These are phyloP conservation scores for Chloebia gouldiae DNA, from an alignment of 2,113 vertebrate species.

Conservation along the genomic window DNA sequence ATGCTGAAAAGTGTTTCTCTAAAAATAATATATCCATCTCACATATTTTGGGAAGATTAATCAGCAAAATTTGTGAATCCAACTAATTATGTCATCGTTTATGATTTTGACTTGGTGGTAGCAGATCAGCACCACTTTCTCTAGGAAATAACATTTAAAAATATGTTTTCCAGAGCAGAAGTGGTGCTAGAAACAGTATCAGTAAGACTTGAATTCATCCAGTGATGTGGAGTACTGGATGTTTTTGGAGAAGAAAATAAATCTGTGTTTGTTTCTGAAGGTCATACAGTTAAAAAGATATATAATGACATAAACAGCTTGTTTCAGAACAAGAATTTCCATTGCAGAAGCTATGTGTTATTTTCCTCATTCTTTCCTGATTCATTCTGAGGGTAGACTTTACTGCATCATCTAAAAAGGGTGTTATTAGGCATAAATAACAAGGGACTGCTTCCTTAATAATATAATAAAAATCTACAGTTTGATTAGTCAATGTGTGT, in stretches of 20 bases:
- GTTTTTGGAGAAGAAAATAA: background rate
- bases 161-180: background rate
- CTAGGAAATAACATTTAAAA: background rate
- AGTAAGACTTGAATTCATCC: background rate
- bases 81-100: background rate
- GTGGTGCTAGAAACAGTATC: background rate
- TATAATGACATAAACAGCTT: background rate
- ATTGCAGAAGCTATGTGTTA: background rate
- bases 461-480: background rate
- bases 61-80: background rate
- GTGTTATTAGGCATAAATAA: slow-evolving; percentile 10
- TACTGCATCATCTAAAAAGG: background rate
- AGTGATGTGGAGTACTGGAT: background rate
- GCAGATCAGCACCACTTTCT: background rate
- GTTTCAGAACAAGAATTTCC: background rate
- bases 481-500: slow-evolving; percentile 11
- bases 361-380: slow-evolving; percentile 4
- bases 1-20: background rate
- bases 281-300: background rate
- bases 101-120: background rate
- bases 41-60: background rate
- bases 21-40: background rate
- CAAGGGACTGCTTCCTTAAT: background rate
- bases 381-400: slow-evolving; percentile 10
- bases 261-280: background rate